phyloP scores from a whole-genome alignment of 1,140 invertebrate species.

The Akabosia matsudoensis region DNA sequence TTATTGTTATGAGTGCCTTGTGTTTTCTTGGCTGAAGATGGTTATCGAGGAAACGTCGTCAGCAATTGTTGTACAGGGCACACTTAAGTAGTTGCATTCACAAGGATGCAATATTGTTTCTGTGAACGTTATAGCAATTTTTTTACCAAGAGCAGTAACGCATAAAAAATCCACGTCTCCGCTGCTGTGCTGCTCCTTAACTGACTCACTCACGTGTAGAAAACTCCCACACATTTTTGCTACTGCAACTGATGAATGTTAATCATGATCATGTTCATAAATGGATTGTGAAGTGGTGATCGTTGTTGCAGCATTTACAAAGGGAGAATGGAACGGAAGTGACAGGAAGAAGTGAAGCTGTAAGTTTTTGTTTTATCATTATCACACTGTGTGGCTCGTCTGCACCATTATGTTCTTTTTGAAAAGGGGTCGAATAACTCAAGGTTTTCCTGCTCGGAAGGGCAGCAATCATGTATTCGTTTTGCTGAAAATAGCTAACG shows the following conservation, averaged over 20 bases:
- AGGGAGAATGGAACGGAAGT: neutral
- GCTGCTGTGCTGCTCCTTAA: neutral
- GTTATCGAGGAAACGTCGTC: neutral
- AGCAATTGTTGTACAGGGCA: neutral
- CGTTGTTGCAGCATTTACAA: neutral
- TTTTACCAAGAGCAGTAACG: too few species aligned
- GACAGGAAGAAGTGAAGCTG: neutral
- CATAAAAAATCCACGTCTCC: too few species aligned
- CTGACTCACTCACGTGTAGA: neutral
- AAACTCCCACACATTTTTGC: neutral
- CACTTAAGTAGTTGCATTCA: too few species aligned
- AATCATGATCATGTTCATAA: neutral
- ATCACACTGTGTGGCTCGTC: neutral
- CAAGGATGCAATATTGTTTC: too few species aligned
- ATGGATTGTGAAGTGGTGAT: neutral
- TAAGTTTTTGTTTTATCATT: neutral
- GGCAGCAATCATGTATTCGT: neutral
- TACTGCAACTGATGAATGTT: neutral
- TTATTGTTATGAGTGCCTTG: constrained; percentile 5
- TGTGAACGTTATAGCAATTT: too few species aligned
- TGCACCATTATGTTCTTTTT: too few species aligned
- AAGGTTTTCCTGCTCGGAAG: neutral
- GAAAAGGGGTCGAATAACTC: neutral
- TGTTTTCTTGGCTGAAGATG: neutral
- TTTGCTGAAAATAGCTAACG: too few species aligned